Evolutionary conservation across 2,888 invertebrate species (phyloP), one percentile per base, ranked within the genome.

Genomic region (Oligia fasciuncula): DNA sequence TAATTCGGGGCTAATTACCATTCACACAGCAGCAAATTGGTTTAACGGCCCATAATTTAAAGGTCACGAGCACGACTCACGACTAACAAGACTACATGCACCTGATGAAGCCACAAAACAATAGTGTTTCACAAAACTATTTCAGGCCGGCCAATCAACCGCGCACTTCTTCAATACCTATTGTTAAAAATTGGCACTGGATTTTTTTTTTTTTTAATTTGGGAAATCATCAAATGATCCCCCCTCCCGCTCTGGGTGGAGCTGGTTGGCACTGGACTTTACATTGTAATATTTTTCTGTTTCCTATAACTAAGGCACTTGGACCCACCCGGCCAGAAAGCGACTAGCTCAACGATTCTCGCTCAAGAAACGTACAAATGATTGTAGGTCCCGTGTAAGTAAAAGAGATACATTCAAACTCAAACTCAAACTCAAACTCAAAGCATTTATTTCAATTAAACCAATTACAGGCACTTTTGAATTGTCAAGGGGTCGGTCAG

Each of bases 101-200:
- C 23, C 23, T 14, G 54, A 84, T 54, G 80, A 54, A 71, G 51
- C 43, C 23, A 65, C 60, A 67, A 60, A 13, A 49, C 63, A 69
- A 62, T 29, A 40, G 3, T 54, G 43, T n/a, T n/a, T n/a, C n/a
- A n/a, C n/a, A n/a, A n/a, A n/a, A n/a, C n/a, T 54, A 51, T 65
- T 46, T 63, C 63, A 35, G 63, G 46, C 66, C 62, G 54, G 40
- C 29, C 68, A 67, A 60, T 69, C 49, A 29, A 23, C 40, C 69
- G 43, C 49, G 68, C 17, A 69, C 19, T 71, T 73, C 43, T 49
- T 51, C 57, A 73, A 79, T 75, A n/a, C n/a, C n/a, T n/a, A 77
- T 70, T 73, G 81, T 85, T 85, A 76, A 35, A 73, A 85, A 77
- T 84, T 72, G 69, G 73, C 75, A 49, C 67, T 76, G 77, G 63